Evolutionary conservation across 2,888 invertebrate genomes (phyloP).

Genomic region (Neelides folsomi): DNA sequence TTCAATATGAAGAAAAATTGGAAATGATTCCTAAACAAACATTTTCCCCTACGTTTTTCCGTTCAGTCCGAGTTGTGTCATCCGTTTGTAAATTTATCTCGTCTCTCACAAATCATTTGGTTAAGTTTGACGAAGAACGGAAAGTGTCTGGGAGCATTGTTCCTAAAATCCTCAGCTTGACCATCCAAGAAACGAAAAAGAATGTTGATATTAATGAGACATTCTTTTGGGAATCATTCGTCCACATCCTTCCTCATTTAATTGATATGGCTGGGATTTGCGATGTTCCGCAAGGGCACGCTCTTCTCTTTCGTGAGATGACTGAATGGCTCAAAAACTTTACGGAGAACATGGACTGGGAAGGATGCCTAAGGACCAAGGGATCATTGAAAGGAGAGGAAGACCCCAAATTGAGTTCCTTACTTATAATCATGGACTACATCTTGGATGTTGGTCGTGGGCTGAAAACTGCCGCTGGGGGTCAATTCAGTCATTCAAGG

Average conservation of each 20-base stretch:
- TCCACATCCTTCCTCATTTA: conserved; percentile 1
- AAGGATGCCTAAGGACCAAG: not conserved
- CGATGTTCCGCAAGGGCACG: conserved; percentile 26
- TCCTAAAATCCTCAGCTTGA: conserved; percentile 11
- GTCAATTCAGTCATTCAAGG: conserved; percentile 9
- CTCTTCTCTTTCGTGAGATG: conserved; percentile 27
- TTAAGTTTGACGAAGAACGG: conserved; percentile 4
- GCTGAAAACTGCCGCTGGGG: conserved; percentile 16
- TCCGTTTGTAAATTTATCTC: conserved; percentile 27
- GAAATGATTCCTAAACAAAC: conserved; percentile 23
- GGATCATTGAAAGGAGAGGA: not conserved
- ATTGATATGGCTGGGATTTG: conserved; percentile 27
- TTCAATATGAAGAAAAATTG: conserved; percentile 13
- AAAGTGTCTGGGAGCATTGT: conserved; percentile 1
- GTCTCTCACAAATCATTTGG: conserved; percentile 7
- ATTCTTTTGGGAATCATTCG: too few relatives aligned
- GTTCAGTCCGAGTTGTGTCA: conserved; percentile 24
- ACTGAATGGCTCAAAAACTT: conserved; percentile 29
- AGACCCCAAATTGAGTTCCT: not conserved
- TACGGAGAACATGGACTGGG: conserved; percentile 19
- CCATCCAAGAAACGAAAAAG: conserved; percentile 18
- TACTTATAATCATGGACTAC: conserved; percentile 16
- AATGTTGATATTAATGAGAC: conserved; percentile 11
- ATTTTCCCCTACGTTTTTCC: conserved; percentile 23
- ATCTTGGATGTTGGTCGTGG: conserved; percentile 30